Percentiles rank a stretch among this genome's conserved stretches.
Evolutionary conservation across 2,113 vertebrate species (phyloP).

Genomic region (Sisor rabdophorus): DNA sequence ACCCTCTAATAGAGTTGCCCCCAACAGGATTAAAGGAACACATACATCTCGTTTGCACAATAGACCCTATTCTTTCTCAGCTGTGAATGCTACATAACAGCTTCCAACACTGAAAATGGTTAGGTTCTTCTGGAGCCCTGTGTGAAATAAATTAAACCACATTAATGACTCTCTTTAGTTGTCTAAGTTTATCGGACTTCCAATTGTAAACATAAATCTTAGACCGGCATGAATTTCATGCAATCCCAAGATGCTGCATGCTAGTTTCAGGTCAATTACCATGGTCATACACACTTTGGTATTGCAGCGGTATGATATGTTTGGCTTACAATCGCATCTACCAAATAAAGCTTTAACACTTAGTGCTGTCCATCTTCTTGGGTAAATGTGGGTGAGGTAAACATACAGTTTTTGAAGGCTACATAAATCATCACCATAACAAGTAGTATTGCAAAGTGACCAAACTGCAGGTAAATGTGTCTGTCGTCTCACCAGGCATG

Average conservation of each 20-base stretch:
- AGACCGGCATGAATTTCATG: background rate
- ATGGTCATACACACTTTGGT: too few species aligned
- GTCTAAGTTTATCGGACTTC: background rate
- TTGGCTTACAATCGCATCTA: background rate
- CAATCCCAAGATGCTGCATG: background rate
- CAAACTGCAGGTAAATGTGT: background rate
- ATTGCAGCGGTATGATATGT: background rate
- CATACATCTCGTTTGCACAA: constrained; percentile 54
- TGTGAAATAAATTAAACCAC: constrained; percentile 1
- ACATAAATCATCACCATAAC: too few species aligned
- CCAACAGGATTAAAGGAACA: constrained; percentile 53
- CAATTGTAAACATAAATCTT: background rate
- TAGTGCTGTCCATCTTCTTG: background rate
- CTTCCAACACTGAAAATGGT: constrained; percentile 53
- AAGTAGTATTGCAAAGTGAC: background rate
- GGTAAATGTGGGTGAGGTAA: background rate
- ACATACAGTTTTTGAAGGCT: background rate
- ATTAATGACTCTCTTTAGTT: background rate
- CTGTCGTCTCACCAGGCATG: constrained; percentile 74
- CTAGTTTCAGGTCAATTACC: background rate
- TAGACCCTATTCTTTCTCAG: constrained; percentile 47
- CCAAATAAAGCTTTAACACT: background rate
- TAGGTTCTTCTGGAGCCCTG: background rate
- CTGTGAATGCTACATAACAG: constrained; percentile 56
- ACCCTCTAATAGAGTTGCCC: constrained; percentile 33